phyloP scores from a whole-genome alignment of 2,888 invertebrate genomes.

The Epinotia brunnichana region DNA sequence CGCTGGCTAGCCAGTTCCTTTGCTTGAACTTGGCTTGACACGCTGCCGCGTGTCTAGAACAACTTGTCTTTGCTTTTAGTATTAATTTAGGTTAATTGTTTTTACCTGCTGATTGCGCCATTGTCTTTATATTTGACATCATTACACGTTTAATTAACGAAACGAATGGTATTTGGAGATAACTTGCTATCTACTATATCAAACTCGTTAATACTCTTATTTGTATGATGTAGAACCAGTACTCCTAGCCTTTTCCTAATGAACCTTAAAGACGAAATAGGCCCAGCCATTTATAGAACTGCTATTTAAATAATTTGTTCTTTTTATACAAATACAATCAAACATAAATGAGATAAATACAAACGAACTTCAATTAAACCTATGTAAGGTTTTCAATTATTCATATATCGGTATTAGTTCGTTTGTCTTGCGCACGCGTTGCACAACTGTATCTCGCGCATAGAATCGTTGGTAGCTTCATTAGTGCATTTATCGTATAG shows the following conservation, averaged over 20 bases:
- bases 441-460: constrained; percentile 2
- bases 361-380: too few relatives aligned
- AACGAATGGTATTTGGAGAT: not conserved
- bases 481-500: constrained; percentile 32
- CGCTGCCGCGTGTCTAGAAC: too few relatives aligned
- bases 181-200: not conserved
- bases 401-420: not conserved
- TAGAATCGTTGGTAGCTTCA: constrained; percentile 22
- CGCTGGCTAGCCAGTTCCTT: too few relatives aligned
- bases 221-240: too few relatives aligned
- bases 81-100: constrained; percentile 28
- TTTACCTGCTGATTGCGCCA: constrained; percentile 14
- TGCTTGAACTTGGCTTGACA: too few relatives aligned
- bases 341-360: too few relatives aligned
- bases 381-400: too few relatives aligned
- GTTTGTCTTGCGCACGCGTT: not conserved
- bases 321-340: not conserved
- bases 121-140: constrained; percentile 22
- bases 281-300: not conserved
- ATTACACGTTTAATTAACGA: constrained; percentile 8
- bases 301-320: not conserved
- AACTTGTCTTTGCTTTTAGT: constrained; percentile 9
- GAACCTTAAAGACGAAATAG: too few relatives aligned
- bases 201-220: too few relatives aligned
- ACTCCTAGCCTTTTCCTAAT: too few relatives aligned